Conservation (phyloP, 2,888 invertebrate species). For the Idaea aversata region DNA sequence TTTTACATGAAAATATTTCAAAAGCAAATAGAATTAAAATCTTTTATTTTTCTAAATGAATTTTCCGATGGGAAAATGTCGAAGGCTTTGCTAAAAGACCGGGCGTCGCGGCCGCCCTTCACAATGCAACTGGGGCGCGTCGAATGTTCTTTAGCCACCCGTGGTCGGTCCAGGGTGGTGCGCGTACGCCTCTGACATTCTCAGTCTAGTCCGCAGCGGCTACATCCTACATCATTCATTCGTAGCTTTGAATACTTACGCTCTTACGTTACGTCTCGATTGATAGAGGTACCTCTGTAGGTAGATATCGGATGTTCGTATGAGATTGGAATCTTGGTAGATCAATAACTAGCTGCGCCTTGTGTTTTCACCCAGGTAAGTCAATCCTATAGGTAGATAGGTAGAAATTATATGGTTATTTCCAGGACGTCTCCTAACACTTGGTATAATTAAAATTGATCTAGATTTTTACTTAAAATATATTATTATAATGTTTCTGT, state of each 20-base stretch:
- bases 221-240: neutral
- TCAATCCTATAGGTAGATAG: too few species aligned
- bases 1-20: neutral
- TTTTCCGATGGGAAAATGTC: slow-evolving; percentile 23
- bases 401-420: too few species aligned
- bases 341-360: too few species aligned
- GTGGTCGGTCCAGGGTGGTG: slow-evolving; percentile 15
- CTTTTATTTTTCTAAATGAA: neutral
- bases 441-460: too few species aligned
- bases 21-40: slow-evolving; percentile 10
- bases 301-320: too few species aligned
- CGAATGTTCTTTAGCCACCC: slow-evolving; percentile 22
- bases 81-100: slow-evolving; percentile 23
- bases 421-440: too few species aligned
- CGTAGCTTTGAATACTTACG: neutral
- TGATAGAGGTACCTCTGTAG: neutral
- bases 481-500: too few species aligned
- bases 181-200: neutral
- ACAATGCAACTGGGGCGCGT: slow-evolving; percentile 49
- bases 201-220: neutral
- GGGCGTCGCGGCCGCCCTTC: slow-evolving; percentile 49
- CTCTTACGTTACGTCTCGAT: neutral
- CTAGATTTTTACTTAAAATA: too few species aligned
- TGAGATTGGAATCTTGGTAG: too few species aligned
- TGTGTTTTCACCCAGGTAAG: too few species aligned